Evolutionary conservation across 2,113 vertebrate genomes (phyloP), one percentile per base, ranked within the genome.

Genomic region (Sinosuthora webbiana): DNA sequence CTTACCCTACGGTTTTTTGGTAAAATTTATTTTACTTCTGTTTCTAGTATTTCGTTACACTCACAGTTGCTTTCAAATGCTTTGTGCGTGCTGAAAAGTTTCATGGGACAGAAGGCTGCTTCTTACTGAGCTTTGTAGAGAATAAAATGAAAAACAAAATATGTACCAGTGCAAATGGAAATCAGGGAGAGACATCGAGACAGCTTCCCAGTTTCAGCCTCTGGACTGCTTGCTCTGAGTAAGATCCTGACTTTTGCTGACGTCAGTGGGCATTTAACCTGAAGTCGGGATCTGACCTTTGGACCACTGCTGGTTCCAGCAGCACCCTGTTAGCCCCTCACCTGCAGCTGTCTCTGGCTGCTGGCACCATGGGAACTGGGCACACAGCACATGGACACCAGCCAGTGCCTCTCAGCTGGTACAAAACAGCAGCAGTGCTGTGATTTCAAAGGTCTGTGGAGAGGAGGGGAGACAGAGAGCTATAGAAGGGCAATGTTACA

Each of bases 201-300:
- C 30, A 39, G 35, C 24, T 56, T 75, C 27, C 47, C 6, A 1
- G 50, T 69, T 89, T 91, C 41, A 95, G 53, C 7, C 33, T 70
- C 49, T 56, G 50, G 24, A 53, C 45, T 0, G 1, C n/a, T n/a
- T 0, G 2, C 13, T 63, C 71, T 76, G 3, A 3, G 47, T 1
- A 5, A 83, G 75, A 79, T 50, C 7, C 53, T 78, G 64, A 59
- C 74, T 77, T 77, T 78, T 2, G 1, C 45, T 89, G 69, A 74
- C 0, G 1, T 49, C 55, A 83, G 13, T 4, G 6, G 56, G 75
- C 52, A 47, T 80, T 85, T 71, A 76, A 39, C 53, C 57, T 3
- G 2, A 17, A 85, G 44, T 56, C 53, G 56, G 18, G 35, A 68
- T 75, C 49, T 83, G 63, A 82, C 63, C 71, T 94, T 73, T 56